phyloP scores from a whole-genome alignment of 2,797 vertebrate genomes.

The Odontamblyopus lacepedii region DNA sequence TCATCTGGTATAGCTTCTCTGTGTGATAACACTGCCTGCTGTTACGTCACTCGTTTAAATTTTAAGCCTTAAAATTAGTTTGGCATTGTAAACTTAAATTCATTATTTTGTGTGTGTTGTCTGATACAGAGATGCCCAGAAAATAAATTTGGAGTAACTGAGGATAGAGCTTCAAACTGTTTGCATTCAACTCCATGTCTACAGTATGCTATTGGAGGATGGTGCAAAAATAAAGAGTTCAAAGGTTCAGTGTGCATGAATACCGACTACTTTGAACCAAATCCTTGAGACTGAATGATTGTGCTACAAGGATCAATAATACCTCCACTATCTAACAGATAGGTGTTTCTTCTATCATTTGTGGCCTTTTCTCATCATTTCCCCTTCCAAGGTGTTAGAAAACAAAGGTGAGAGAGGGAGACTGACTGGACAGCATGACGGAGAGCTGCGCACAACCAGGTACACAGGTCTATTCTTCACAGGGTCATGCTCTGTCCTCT shows the following conservation, averaged over 20 bases:
- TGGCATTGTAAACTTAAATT: neutral
- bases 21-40: slow-evolving; percentile 32
- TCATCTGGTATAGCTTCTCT: slow-evolving; percentile 48
- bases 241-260: neutral
- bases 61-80: slow-evolving; percentile 30
- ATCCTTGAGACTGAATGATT: slow-evolving; percentile 55
- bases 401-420: slow-evolving; percentile 54
- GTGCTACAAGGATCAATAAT: slow-evolving; percentile 70
- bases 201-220: neutral
- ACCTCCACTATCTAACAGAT: slow-evolving; percentile 71
- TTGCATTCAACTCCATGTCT: neutral
- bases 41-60: slow-evolving; percentile 34
- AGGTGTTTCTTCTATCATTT: slow-evolving; percentile 66
- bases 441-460: slow-evolving; percentile 13
- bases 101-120: neutral
- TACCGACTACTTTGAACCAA: neutral
- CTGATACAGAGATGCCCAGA: neutral
- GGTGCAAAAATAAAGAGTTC: neutral
- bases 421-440: slow-evolving; percentile 31
- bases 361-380: slow-evolving; percentile 61
- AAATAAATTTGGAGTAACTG: neutral
- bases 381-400: slow-evolving; percentile 51
- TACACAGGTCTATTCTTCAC: slow-evolving; percentile 26
- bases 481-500: slow-evolving; percentile 6
- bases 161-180: neutral